Conservation (phyloP, 1,140 invertebrate species). For the Trachelipus rathkii region DNA sequence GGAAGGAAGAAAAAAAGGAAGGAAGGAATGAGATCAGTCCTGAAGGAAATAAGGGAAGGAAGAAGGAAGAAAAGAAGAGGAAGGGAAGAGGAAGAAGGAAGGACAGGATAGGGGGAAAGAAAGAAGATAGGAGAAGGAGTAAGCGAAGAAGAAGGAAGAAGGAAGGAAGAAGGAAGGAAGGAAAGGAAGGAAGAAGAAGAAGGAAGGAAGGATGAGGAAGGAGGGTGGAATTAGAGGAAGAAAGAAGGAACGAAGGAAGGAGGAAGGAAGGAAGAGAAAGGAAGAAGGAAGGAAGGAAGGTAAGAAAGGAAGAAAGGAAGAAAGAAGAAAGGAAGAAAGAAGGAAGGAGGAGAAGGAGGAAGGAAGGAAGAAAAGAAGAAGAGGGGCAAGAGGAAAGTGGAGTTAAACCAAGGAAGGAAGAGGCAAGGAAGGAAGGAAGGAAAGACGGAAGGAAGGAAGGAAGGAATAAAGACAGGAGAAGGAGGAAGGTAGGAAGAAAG, state of each 20-base stretch:
- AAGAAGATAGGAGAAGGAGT: background rate
- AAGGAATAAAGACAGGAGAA: background rate
- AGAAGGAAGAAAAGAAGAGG: background rate
- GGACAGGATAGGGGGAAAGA: background rate
- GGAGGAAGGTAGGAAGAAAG: background rate
- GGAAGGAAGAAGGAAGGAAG: background rate
- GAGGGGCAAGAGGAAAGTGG: background rate
- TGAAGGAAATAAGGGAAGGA: background rate
- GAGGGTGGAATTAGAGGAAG: background rate
- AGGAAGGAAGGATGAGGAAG: background rate
- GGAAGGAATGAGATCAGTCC: too few species aligned
- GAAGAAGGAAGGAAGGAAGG: background rate
- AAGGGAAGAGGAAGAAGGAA: background rate
- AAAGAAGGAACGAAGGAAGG: background rate
- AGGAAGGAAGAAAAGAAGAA: too few species aligned
- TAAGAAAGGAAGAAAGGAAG: too few species aligned
- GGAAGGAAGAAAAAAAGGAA: too few species aligned
- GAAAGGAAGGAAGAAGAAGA: background rate
- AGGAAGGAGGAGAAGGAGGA: background rate
- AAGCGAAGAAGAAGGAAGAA: too few species aligned
- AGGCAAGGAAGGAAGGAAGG: background rate
- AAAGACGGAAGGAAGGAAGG: background rate
- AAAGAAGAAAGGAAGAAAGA: too few species aligned
- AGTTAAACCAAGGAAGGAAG: background rate
- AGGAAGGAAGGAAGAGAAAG: background rate